Base-by-base conservation (phyloP, 1,140 invertebrate genomes). In the Yoshiicerus persimilis region DNA sequence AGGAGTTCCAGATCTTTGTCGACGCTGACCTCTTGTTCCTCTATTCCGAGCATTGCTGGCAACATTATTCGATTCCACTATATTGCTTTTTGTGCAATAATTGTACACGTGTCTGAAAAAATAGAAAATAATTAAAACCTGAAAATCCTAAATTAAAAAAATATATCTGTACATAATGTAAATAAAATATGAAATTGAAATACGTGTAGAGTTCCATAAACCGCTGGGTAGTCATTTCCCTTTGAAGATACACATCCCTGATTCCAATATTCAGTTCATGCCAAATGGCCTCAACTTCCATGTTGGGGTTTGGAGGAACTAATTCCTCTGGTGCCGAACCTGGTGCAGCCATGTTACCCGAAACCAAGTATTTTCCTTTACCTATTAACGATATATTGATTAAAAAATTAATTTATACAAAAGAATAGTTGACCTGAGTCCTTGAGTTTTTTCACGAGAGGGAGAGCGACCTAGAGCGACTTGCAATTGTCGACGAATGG, bases 161-260 rank as follows among this genome's bases (percentile, higher is more conserved):
- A n/a, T n/a, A n/a, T n/a, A n/a, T n/a, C n/a, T n/a, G n/a, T n/a
- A n/a, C n/a, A n/a, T n/a, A n/a, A n/a, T n/a, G n/a, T n/a, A n/a
- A n/a, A n/a, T n/a, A n/a, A n/a, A n/a, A n/a, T n/a, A n/a, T n/a
- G n/a, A n/a, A n/a, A n/a, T n/a, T 38, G 75, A 83, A 3, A 23
- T 62, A 87, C 86, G 86, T 87, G 11, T 87, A 87, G n/a, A 87
- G 75, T 23, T 87, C 56, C 86, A 87, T 87, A 75, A 87, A 87
- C 13, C 86, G 86, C 36, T 87, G 38, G 2, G 70, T 56, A 1
- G 86, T 87, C 86, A 87, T 87, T 70, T 83, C 70, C 9, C 86
- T 62, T 27, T 62, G 86, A 47, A 20, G 30, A 27, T 87, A 87
- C 0, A 87, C 86, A 64, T 87, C 86, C 16, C 9, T 11, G 1